Conservation (phyloP, 2,797 vertebrate species). For the Cirrhinus molitorella region DNA sequence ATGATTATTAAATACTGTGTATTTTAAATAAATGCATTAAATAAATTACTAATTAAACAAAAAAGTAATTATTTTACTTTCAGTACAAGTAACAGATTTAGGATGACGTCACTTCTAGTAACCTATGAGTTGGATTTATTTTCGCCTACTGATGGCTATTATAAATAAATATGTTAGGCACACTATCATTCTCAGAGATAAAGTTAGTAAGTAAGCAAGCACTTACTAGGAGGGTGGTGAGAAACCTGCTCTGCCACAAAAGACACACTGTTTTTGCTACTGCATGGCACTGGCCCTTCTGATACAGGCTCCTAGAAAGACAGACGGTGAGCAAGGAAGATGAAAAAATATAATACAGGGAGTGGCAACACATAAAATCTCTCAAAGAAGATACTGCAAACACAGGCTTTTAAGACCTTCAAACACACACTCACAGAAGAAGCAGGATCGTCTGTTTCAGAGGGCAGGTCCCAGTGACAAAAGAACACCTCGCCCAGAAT, state of each 20-base stretch:
- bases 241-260: conserved; percentile 99
- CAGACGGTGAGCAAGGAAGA: neutral
- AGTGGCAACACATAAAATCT: neutral
- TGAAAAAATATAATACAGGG: neutral
- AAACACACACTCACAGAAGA: conserved; percentile 69
- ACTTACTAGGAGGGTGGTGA: conserved; percentile 98
- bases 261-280: conserved; percentile 89
- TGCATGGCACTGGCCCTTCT: conserved; percentile 92
- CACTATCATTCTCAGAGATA: neutral
- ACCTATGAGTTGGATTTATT: neutral
- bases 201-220: neutral
- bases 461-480: conserved; percentile 94
- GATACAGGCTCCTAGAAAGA: conserved; percentile 85
- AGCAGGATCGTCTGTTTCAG: conserved; percentile 85
- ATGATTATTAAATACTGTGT: too few relatives aligned
- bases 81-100: neutral
- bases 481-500: conserved; percentile 97
- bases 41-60: too few relatives aligned
- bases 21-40: too few relatives aligned
- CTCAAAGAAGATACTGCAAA: neutral
- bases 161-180: neutral
- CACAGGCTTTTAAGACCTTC: neutral
- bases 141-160: neutral
- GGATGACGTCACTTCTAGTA: neutral
- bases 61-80: neutral